Evolutionary conservation across 37 sponge, comb jelly and placozoan genomes (phyloP).

Genomic region (Ephydatia muelleri): DNA sequence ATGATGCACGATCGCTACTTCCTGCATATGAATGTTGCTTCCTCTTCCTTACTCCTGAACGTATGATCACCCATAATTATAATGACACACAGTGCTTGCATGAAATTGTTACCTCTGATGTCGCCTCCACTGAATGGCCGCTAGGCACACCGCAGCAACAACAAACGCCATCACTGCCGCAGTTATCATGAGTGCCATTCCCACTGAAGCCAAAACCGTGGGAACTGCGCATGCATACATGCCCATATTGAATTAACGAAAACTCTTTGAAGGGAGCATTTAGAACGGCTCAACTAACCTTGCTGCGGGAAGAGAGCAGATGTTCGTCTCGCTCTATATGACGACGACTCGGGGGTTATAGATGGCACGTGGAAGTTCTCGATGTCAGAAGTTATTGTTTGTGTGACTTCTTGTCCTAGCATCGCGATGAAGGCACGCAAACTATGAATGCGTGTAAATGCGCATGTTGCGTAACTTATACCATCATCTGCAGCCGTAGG

Average conservation of each 20-base stretch:
- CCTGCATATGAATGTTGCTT: background rate
- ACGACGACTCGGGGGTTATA: background rate
- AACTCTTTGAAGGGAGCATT: background rate
- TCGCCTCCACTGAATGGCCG: background rate
- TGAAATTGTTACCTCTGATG: background rate
- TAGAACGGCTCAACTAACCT: background rate
- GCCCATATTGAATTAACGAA: too few species aligned
- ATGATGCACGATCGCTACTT: background rate
- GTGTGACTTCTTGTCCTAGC: too few species aligned
- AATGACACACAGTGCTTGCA: too few species aligned
- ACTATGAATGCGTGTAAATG: background rate
- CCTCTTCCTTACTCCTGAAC: background rate
- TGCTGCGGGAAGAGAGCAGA: background rate
- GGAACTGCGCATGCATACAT: background rate
- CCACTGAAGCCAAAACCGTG: background rate
- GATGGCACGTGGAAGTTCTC: background rate
- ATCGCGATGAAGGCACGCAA: background rate
- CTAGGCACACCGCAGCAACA: background rate
- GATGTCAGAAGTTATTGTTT: background rate
- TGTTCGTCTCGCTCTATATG: background rate
- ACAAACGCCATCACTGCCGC: background rate
- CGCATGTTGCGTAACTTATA: background rate
- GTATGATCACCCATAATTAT: too few species aligned
- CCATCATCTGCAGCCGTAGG: background rate
- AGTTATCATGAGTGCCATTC: background rate